Conservation (phyloP, 2,797 vertebrate genomes). For the Australoheros facetus region DNA sequence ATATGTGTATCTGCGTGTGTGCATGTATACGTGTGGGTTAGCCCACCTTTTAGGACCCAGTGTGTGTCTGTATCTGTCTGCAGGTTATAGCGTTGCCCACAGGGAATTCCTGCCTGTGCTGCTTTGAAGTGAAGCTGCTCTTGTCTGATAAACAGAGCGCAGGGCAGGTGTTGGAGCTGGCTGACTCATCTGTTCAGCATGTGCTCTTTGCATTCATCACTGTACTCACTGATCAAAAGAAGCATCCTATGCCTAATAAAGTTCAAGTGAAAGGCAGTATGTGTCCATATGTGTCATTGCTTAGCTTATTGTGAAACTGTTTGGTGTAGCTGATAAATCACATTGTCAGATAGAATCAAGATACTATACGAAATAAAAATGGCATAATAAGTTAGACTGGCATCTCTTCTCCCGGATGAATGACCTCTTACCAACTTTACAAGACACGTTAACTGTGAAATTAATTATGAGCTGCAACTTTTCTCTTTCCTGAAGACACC, state of each 20-base stretch:
- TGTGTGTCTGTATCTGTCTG: slow-evolving; percentile 39
- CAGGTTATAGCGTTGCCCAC: slow-evolving; percentile 39
- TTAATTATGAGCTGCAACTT: background rate
- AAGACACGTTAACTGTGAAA: slow-evolving; percentile 1
- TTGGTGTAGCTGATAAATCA: background rate
- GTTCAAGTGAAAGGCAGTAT: background rate
- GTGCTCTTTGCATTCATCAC: slow-evolving; percentile 51
- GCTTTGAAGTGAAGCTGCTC: slow-evolving; percentile 51
- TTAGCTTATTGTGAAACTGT: background rate
- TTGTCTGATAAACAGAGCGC: slow-evolving; percentile 44
- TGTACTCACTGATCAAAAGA: slow-evolving; percentile 25
- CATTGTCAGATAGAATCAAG: background rate
- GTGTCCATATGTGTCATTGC: slow-evolving; percentile 13
- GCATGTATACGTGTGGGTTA: slow-evolving; percentile 7
- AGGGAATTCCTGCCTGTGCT: slow-evolving; percentile 42
- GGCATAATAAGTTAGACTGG: background rate
- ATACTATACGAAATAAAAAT: background rate
- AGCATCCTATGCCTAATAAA: slow-evolving; percentile 42
- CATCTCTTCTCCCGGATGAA: background rate
- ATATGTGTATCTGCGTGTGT: background rate
- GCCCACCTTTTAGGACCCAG: slow-evolving; percentile 7
- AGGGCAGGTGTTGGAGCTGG: slow-evolving; percentile 57
- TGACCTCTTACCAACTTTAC: slow-evolving; percentile 5
- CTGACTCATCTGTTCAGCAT: slow-evolving; percentile 67
- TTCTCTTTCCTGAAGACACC: slow-evolving; percentile 59